Percentiles rank a stretch among this genome's conserved stretches.
These are phyloP conservation scores for Macrobrachium nipponense DNA, from an alignment of 1,140 invertebrate species.

Conservation along the genomic window DNA sequence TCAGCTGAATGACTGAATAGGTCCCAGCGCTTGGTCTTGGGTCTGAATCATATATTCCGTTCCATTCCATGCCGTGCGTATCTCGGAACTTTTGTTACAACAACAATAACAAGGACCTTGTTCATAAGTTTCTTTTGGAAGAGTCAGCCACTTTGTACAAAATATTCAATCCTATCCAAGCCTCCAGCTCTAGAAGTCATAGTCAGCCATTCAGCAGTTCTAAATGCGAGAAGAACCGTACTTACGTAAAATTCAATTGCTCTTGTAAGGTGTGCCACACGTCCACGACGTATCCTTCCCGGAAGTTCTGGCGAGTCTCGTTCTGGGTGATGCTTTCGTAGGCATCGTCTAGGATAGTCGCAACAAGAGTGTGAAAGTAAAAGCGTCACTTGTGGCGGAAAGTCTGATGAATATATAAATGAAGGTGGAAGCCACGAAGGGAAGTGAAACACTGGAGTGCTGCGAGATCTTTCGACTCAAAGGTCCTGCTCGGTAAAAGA, in stretches of 20 bases:
- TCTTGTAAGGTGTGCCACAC: constrained; percentile 46
- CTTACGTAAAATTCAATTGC: constrained; percentile 45
- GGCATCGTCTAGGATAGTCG: constrained; percentile 19
- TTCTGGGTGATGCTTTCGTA: constrained; percentile 25
- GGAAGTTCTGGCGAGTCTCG: constrained; percentile 15
- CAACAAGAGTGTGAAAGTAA: not conserved
- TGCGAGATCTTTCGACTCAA: too few species aligned
- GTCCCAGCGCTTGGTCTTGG: too few species aligned
- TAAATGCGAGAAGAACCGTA: not conserved
- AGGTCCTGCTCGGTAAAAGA: too few species aligned
- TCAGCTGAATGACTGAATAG: too few species aligned
- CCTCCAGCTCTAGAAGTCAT: not conserved
- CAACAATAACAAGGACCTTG: too few species aligned
- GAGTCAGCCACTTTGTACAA: not conserved
- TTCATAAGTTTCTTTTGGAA: too few species aligned
- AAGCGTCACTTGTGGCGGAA: not conserved
- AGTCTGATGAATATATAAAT: too few species aligned
- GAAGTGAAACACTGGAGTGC: too few species aligned
- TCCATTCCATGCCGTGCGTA: too few species aligned
- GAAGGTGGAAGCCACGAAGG: too few species aligned
- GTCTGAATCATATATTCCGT: too few species aligned
- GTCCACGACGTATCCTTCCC: constrained; percentile 42
- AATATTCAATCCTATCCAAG: not conserved
- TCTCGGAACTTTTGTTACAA: too few species aligned
- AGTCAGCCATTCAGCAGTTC: not conserved